These are phyloP conservation scores for Drosophila stalkeri DNA, from an alignment of 2,888 invertebrate species.

Conservation along the genomic window DNA sequence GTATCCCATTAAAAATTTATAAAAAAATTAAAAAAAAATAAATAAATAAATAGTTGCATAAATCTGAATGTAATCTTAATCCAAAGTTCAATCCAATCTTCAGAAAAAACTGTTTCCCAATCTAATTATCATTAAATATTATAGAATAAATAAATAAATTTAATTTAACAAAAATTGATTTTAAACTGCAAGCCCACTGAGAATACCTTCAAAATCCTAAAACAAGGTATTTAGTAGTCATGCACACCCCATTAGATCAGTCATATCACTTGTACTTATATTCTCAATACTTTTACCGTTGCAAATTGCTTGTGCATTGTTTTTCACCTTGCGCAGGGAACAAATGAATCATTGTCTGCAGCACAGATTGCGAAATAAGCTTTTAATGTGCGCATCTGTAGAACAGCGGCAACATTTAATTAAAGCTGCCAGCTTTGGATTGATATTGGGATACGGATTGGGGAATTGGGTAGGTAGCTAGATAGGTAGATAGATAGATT, in stretches of 20 bases:
- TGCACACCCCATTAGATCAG: background rate
- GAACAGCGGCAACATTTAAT: slow-evolving; percentile 36
- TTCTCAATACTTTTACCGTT: slow-evolving; percentile 4
- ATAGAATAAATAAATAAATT: too few relatives aligned
- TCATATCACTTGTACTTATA: background rate
- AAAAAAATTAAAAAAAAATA: too few relatives aligned
- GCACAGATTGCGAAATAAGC: slow-evolving; percentile 29
- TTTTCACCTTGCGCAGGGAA: slow-evolving; percentile 16
- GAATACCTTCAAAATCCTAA: too few relatives aligned
- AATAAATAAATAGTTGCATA: too few relatives aligned
- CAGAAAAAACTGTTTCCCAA: too few relatives aligned
- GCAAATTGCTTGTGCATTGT: slow-evolving; percentile 3
- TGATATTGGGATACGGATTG: slow-evolving; percentile 25
- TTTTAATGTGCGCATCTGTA: slow-evolving; percentile 18
- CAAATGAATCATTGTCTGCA: slow-evolving; percentile 19
- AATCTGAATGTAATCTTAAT: too few relatives aligned
- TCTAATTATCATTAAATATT: too few relatives aligned
- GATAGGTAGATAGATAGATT: slow-evolving; percentile 29
- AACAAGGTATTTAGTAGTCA: background rate
- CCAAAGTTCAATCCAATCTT: too few relatives aligned
- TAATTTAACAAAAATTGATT: too few relatives aligned
- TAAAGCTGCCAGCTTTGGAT: slow-evolving; percentile 47
- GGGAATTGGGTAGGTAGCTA: slow-evolving; percentile 27
- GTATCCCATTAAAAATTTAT: too few relatives aligned
- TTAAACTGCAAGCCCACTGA: too few relatives aligned